Evolutionary conservation across 2,888 invertebrate genomes (phyloP).

Genomic region (Aethes cnicana): DNA sequence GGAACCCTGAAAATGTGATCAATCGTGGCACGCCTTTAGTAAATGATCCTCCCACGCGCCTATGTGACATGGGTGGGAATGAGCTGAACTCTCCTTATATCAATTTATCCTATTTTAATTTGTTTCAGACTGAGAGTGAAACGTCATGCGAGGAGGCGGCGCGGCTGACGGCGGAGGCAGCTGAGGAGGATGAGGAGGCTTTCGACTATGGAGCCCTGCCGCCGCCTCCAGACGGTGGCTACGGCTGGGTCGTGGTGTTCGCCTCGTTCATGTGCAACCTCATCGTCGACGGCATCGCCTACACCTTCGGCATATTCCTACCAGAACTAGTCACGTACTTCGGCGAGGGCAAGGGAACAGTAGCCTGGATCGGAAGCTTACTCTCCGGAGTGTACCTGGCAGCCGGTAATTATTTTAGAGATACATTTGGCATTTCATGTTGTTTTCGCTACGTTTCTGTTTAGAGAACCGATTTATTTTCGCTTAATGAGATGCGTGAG

Average conservation of each 20-base stretch:
- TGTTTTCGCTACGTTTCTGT: slow-evolving; percentile 13
- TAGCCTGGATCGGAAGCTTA: slow-evolving; percentile 96
- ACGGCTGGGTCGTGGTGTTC: slow-evolving; percentile 96
- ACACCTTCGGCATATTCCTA: slow-evolving; percentile 97
- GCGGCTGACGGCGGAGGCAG: slow-evolving; percentile 87
- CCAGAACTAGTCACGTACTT: slow-evolving; percentile 90
- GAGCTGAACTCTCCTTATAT: neutral
- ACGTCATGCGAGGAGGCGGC: slow-evolving; percentile 93
- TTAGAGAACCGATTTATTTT: slow-evolving; percentile 16
- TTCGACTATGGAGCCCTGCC: slow-evolving; percentile 89
- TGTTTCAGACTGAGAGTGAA: slow-evolving; percentile 91
- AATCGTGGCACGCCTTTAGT: neutral
- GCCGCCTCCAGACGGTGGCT: slow-evolving; percentile 95
- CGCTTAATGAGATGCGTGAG: slow-evolving; percentile 16
- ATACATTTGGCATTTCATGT: slow-evolving; percentile 11
- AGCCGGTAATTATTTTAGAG: slow-evolving; percentile 86
- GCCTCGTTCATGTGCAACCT: slow-evolving; percentile 99
- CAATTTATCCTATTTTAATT: slow-evolving; percentile 32
- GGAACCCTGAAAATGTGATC: no score
- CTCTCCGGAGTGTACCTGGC: slow-evolving; percentile 97
- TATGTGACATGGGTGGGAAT: neutral
- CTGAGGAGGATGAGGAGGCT: slow-evolving; percentile 82
- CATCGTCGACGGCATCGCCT: slow-evolving; percentile 99
- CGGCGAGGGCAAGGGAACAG: slow-evolving; percentile 92
- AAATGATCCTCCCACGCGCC: neutral